These are phyloP conservation scores for Microtus pennsylvanicus DNA, from an alignment of 2,113 vertebrate genomes.

Conservation along the genomic window DNA sequence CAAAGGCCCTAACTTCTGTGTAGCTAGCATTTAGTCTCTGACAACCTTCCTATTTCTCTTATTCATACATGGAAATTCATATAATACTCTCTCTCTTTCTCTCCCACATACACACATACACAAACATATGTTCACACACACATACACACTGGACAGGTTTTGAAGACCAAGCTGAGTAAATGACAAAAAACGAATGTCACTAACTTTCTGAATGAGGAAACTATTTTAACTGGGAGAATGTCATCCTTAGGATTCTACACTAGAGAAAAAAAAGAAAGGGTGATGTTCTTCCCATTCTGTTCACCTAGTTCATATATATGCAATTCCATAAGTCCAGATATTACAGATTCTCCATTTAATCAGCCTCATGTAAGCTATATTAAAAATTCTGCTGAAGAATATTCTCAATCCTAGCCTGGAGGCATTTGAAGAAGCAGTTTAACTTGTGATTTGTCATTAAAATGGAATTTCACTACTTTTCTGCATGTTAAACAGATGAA, in stretches of 20 bases:
- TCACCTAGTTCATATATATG: neutral
- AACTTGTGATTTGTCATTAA: constrained; percentile 55
- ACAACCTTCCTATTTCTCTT: too few relatives aligned
- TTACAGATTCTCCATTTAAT: constrained; percentile 38
- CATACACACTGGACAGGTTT: neutral
- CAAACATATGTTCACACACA: neutral
- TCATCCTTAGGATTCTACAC: neutral
- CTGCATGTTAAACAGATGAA: constrained; percentile 16
- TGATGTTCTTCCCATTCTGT: neutral
- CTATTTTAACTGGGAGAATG: neutral
- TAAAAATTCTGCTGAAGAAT: constrained; percentile 43
- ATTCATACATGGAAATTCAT: too few relatives aligned
- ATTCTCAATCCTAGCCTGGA: neutral
- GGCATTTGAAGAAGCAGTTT: constrained; percentile 35
- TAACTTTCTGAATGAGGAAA: neutral
- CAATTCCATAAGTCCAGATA: constrained; percentile 4
- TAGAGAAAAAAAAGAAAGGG: neutral
- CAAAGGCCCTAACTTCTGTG: too few relatives aligned
- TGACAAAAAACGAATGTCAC: neutral
- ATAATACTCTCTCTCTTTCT: neutral
- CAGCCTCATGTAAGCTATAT: neutral
- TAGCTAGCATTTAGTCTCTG: too few relatives aligned
- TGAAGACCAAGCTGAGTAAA: neutral
- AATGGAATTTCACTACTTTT: constrained; percentile 32
- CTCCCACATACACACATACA: neutral